Percentiles rank a stretch among this genome's conserved stretches.
phyloP scores from a whole-genome alignment of 2,797 vertebrate species.

The Spinus pinus region DNA sequence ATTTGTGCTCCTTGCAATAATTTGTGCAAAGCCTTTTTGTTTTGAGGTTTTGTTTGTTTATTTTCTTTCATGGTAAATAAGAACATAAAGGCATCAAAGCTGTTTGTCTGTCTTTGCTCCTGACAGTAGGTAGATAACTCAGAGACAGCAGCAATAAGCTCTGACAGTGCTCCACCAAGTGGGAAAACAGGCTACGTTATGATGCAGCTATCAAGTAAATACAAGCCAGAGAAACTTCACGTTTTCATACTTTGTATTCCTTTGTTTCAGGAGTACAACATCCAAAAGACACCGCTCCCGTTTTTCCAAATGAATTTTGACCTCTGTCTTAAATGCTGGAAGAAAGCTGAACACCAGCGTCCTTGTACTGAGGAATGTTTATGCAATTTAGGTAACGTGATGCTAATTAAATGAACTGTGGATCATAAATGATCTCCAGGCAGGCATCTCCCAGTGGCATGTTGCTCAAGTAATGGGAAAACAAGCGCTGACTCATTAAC shows the following conservation, averaged over 20 bases:
- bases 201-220: background rate
- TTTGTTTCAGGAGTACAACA: background rate
- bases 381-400: background rate
- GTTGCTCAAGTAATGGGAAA: background rate
- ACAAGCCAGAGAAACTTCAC: background rate
- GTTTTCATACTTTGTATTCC: background rate
- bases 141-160: background rate
- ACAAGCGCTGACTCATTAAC: background rate
- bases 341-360: background rate
- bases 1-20: background rate
- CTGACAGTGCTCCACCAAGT: background rate
- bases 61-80: background rate
- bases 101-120: background rate
- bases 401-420: background rate
- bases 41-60: background rate
- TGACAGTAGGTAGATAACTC: background rate
- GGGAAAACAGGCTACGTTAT: background rate
- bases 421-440: background rate
- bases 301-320: slow-evolving; percentile 7
- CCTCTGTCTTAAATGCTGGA: background rate
- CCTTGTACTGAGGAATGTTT: background rate
- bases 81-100: background rate
- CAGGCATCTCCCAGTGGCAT: background rate
- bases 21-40: background rate
- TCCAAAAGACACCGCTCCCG: background rate